Evolutionary conservation across 2,113 vertebrate species (phyloP).

Genomic region (Canis aureus): DNA sequence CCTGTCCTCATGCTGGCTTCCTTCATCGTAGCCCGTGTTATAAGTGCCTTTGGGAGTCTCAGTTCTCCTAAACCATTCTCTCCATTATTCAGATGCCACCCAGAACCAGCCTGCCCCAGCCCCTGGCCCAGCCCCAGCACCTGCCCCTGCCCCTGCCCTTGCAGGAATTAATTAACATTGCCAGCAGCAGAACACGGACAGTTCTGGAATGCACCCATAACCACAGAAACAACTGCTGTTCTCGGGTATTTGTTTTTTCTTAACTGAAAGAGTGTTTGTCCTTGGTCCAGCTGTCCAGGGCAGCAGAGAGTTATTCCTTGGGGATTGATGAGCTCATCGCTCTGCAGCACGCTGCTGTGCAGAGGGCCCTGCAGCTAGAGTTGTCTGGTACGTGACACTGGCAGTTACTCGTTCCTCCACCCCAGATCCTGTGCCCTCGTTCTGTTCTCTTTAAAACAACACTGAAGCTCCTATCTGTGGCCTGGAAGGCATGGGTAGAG

Average conservation of each 20-base stretch:
- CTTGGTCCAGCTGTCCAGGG: constrained; percentile 77
- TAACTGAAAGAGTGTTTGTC: constrained; percentile 60
- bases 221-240: constrained; percentile 66
- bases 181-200: background rate
- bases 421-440: background rate
- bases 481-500: background rate
- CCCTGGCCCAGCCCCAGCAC: background rate
- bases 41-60: background rate
- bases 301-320: constrained; percentile 62
- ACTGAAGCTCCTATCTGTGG: background rate
- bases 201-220: constrained; percentile 21
- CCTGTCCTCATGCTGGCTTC: background rate
- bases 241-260: background rate
- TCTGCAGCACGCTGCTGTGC: constrained; percentile 43
- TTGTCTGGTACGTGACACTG: background rate
- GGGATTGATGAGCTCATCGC: constrained; percentile 68
- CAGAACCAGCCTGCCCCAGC: background rate
- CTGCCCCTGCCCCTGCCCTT: background rate
- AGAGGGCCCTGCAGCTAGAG: background rate
- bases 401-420: background rate
- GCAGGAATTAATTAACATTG: background rate
- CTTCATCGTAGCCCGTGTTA: background rate
- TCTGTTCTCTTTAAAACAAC: constrained; percentile 14
- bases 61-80: background rate
- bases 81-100: background rate